Conservation (phyloP, 2,797 vertebrate species). For the Chelon auratus region DNA sequence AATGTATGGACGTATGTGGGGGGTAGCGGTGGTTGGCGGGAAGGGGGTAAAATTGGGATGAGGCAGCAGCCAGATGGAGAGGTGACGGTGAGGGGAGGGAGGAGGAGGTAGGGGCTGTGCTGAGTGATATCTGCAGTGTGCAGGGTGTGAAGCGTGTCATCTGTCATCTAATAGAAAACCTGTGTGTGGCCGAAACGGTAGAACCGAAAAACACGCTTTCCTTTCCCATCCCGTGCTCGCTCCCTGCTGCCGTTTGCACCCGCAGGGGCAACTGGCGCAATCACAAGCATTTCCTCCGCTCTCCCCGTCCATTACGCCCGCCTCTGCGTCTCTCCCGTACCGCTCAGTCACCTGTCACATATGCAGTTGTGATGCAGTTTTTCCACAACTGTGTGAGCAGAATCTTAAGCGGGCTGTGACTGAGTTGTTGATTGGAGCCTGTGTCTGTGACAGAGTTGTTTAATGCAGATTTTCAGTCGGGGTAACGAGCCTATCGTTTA, state of each 20-base stretch:
- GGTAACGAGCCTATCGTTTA: slow-evolving; percentile 45
- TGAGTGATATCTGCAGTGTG: slow-evolving; percentile 80
- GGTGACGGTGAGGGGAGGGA: slow-evolving; percentile 32
- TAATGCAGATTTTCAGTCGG: slow-evolving; percentile 37
- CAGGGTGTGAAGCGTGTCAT: slow-evolving; percentile 79
- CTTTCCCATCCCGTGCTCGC: slow-evolving; percentile 28
- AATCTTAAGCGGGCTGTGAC: slow-evolving; percentile 49
- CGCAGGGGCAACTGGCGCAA: slow-evolving; percentile 41
- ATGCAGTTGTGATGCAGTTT: slow-evolving; percentile 50
- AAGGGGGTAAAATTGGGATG: slow-evolving; percentile 50
- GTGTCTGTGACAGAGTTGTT: slow-evolving; percentile 35
- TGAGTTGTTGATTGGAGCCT: slow-evolving; percentile 36
- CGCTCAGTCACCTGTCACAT: slow-evolving; percentile 52
- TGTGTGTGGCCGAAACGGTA: slow-evolving; percentile 59
- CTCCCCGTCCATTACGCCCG: slow-evolving; percentile 28
- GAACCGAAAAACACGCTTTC: slow-evolving; percentile 62
- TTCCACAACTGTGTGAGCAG: slow-evolving; percentile 32
- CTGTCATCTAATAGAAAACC: slow-evolving; percentile 74
- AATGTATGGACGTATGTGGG: slow-evolving; percentile 30
- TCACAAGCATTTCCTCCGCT: slow-evolving; percentile 35
- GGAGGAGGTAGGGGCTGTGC: slow-evolving; percentile 36
- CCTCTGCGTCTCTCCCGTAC: slow-evolving; percentile 15
- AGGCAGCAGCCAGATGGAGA: slow-evolving; percentile 64
- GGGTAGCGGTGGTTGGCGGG: background rate
- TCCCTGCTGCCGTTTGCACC: slow-evolving; percentile 46